Evolutionary conservation across 2,113 vertebrate genomes (phyloP), one percentile per base, ranked within the genome.

Genomic region (Rhombomys opimus): DNA sequence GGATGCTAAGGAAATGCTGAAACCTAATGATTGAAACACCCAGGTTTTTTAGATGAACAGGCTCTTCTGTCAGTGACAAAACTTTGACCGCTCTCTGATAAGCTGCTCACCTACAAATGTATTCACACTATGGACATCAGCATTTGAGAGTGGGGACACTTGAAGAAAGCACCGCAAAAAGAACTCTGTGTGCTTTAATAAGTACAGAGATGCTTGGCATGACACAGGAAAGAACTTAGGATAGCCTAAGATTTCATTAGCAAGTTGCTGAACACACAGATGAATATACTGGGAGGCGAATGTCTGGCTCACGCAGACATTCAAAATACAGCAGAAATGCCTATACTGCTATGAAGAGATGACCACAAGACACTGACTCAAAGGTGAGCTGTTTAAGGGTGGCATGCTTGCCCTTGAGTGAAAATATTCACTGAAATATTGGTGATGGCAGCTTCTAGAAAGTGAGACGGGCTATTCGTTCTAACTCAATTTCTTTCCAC

Each of bases 371-470:
- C 15, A 59, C 57, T 63, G 87, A 52, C 8, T 91, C n/a, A 82
- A 82, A 73, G 57, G n/a, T 38, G 76, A 95, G 75, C 22, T 81
- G 38, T 8, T 46, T 72, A 57, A 85, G 8, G 59, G 32, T 80
- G 38, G 2, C 61, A 65, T n/a, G 35, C 46, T 73, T 89, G 75
- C 22, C n/a, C 87, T 88, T 38, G 5, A 88, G 72, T 81, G 84
- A 94, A 93, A 90, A 61, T 35, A 88, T 10, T 94, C 32, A 89
- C 20, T n/a, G 13, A 93, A 85, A 35, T 75, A 88, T 76, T 81
- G 59, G 50, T 87, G 89, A 88, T 17, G 15, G n/a, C 4, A 61
- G 77, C 41, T 17, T 94, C 25, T 50, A 65, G 57, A 94, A 95
- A 87, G 27, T 25, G 27, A 91, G n/a, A 63, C 14, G 7, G 52